Percentiles rank a stretch among this genome's conserved stretches.
Conservation (phyloP, 2,113 vertebrate genomes). For the Entelurus aequoreus region DNA sequence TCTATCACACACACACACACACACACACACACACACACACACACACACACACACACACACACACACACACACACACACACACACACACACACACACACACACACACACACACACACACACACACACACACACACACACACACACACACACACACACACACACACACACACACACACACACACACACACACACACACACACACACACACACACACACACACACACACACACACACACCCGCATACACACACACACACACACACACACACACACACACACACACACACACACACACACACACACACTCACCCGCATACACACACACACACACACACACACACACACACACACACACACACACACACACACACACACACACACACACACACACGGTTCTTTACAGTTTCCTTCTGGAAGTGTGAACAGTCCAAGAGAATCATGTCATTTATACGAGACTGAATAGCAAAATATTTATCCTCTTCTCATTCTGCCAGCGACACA, state of each 20-base stretch:
- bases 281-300: constrained; percentile 14
- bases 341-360: constrained; percentile 21
- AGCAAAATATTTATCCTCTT: not conserved
- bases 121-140: not conserved
- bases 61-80: constrained; percentile 6
- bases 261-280: constrained; percentile 22
- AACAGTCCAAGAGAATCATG: not conserved
- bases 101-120: constrained; percentile 19
- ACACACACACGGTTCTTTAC: not conserved
- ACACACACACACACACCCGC: constrained; percentile 7
- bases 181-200: constrained; percentile 16
- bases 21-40: constrained; percentile 19
- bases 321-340: constrained; percentile 16
- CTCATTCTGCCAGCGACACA: too few species aligned
- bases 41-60: constrained; percentile 20
- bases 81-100: constrained; percentile 13
- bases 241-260: constrained; percentile 16
- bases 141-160: not conserved
- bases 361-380: constrained; percentile 13
- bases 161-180: constrained; percentile 4
- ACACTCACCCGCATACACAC: constrained; percentile 9
- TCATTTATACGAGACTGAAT: not conserved
- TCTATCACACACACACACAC: constrained; percentile 27
- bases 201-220: not conserved
- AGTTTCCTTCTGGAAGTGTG: not conserved